A percentile compares a stretch with the other conserved stretches of the same genome.
Evolutionary conservation across 2,113 vertebrate genomes (phyloP).

Genomic region (Oryzias melastigma): DNA sequence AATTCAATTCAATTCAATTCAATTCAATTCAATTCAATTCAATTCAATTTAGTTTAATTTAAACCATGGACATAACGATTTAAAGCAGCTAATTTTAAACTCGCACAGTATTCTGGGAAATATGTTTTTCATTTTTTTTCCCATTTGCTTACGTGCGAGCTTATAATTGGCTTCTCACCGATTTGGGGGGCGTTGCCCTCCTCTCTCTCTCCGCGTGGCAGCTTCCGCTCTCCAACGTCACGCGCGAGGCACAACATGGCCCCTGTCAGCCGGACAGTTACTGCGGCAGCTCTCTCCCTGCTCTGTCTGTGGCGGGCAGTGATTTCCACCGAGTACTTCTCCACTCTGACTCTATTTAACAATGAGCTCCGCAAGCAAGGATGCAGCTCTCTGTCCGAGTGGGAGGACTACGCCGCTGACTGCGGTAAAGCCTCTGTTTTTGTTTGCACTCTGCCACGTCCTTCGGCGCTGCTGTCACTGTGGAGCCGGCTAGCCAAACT

Average conservation of each 20-base stretch:
- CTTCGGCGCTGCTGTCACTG: constrained; percentile 46
- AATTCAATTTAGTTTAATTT: too few relatives aligned
- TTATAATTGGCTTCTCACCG: constrained; percentile 7
- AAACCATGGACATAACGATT: too few relatives aligned
- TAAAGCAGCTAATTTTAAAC: constrained; percentile 28
- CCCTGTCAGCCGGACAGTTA: constrained; percentile 70
- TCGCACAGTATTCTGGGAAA: constrained; percentile 58
- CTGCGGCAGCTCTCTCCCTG: constrained; percentile 61
- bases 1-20: too few relatives aligned
- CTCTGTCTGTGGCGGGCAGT: constrained; percentile 56
- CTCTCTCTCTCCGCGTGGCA: constrained; percentile 27
- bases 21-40: too few relatives aligned
- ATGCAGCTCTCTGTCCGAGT: constrained; percentile 78
- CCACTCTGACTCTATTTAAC: constrained; percentile 77
- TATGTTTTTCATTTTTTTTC: constrained; percentile 32
- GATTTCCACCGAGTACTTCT: constrained; percentile 75
- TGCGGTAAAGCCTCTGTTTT: constrained; percentile 74
- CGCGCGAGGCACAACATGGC: constrained; percentile 78
- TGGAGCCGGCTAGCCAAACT: constrained; percentile 35
- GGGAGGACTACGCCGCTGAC: constrained; percentile 80
- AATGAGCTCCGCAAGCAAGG: constrained; percentile 78
- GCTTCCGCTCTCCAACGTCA: constrained; percentile 62
- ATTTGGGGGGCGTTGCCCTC: constrained; percentile 21
- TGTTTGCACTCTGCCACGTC: constrained; percentile 69
- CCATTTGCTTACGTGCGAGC: neutral